phyloP scores from a whole-genome alignment of 2,888 invertebrate species.

The Stegophylla sp. region DNA sequence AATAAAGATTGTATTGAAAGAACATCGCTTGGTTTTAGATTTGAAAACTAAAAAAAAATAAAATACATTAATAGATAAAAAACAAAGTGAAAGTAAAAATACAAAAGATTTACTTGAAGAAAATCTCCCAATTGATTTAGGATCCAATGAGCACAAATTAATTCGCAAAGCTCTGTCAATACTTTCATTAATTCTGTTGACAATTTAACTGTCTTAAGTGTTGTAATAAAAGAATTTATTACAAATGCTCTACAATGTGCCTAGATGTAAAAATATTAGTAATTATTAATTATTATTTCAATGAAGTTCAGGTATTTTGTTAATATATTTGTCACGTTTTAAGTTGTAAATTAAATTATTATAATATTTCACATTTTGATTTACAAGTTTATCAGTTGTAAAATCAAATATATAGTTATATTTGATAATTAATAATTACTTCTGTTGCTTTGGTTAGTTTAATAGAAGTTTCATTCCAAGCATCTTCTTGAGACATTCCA shows the following conservation, averaged over 20 bases:
- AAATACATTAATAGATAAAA: slow-evolving; percentile 35
- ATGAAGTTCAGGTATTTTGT: no score
- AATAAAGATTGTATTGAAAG: slow-evolving; percentile 73
- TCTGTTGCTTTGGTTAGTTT: slow-evolving; percentile 83
- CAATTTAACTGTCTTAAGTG: slow-evolving; percentile 67
- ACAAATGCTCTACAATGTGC: slow-evolving; percentile 85
- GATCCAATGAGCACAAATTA: slow-evolving; percentile 81
- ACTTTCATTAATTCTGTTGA: slow-evolving; percentile 73
- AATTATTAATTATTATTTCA: no score
- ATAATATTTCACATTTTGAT: no score
- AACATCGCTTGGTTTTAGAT: slow-evolving; percentile 65
- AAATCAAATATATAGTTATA: no score
- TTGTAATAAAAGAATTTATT: slow-evolving; percentile 75
- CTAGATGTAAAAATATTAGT: slow-evolving; percentile 64
- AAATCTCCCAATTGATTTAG: slow-evolving; percentile 79
- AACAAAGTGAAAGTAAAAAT: background rate
- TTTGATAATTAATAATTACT: slow-evolving; percentile 66
- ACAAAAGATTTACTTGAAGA: slow-evolving; percentile 71
- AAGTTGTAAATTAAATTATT: no score
- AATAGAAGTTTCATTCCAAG: slow-evolving; percentile 87
- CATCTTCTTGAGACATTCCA: slow-evolving; percentile 77
- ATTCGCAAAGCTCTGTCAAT: slow-evolving; percentile 75
- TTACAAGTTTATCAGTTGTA: no score
- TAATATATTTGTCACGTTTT: no score
- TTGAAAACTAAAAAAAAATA: slow-evolving; percentile 72